Evolutionary conservation across 2,888 invertebrate genomes (phyloP), one percentile per base, ranked within the genome.

Genomic region (Ectobius pallidus): DNA sequence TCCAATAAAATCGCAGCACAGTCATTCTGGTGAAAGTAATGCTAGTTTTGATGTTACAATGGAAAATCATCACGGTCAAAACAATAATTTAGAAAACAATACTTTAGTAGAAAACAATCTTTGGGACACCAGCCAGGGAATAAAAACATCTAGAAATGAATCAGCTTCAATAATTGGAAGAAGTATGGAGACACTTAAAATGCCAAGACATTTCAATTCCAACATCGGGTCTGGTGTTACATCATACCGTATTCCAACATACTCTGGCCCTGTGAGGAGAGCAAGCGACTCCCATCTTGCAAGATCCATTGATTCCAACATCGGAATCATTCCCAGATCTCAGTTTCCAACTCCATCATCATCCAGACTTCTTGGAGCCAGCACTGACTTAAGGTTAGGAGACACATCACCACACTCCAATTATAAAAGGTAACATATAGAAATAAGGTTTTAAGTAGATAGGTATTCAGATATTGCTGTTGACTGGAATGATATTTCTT

Each of bases 171-270:
- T 14, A n/a, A 27, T 58, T 27, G 44, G 25, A 44, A 42, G 65
- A 22, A 44, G 65, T 18, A n/a, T 14, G 42, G 65, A 65, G 46
- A 65, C 1, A 27, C 46, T 65, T 27, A 32, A 46, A 11, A 25
- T 65, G 46, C 65, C 65, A 65, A 65, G 65, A 18, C 46, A 65
- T 46, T 65, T 65, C 27, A 46, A 65, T 16, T 22, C 22, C 42
- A 46, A 65, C 46, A 25, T 46, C 25, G 27, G 46, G 16, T 18
- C 27, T 18, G n/a, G 11, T 46, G 16, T n/a, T 0, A n/a, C 16
- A 16, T 25, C 30, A 30, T 27, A 30, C 9, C 58, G n/a, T 46
- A n/a, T n/a, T n/a, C 32, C 58, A 3, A 25, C n/a, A n/a, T 30
- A 30, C 11, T 58, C 58, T n/a, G 25, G 39, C 27, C 3, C 46